Conservation (phyloP, 1,140 invertebrate genomes). For the Drosophila bocki region DNA sequence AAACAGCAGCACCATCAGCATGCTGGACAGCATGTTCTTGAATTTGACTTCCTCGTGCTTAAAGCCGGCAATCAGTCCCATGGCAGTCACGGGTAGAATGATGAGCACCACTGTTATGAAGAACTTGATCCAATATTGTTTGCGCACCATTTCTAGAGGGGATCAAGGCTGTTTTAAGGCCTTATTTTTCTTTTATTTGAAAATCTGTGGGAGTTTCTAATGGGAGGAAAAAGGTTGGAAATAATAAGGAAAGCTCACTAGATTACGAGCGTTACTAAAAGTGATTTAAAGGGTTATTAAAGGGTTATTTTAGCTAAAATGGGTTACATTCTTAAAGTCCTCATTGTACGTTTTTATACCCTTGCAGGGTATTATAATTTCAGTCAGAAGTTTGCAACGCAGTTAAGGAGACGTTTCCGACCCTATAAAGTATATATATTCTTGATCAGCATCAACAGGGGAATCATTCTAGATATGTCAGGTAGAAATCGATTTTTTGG, state of each 20-base stretch:
- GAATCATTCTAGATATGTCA: too few species aligned
- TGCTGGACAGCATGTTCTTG: conserved; percentile 52
- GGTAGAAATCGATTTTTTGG: too few species aligned
- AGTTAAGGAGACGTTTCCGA: too few species aligned
- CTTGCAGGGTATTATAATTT: too few species aligned
- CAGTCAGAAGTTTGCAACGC: too few species aligned
- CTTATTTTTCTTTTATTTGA: not conserved
- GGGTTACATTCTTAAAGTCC: not conserved
- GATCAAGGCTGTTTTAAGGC: not conserved
- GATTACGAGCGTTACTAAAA: not conserved
- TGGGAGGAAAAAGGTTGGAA: not conserved
- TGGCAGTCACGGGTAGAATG: conserved; percentile 2
- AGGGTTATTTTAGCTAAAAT: not conserved
- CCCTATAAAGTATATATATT: too few species aligned
- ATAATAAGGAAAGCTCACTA: not conserved
- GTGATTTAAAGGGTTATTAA: not conserved
- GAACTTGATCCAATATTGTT: not conserved
- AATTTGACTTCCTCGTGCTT: conserved; percentile 59
- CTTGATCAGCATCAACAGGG: too few species aligned
- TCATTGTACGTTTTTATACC: too few species aligned
- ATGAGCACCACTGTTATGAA: conserved; percentile 5
- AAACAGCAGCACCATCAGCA: conserved; percentile 47
- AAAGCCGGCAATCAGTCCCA: conserved; percentile 49
- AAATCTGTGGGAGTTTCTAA: not conserved
- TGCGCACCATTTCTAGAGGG: not conserved